Evolutionary conservation across 2,113 vertebrate genomes (phyloP).

Genomic region (Odocoileus virginianus): DNA sequence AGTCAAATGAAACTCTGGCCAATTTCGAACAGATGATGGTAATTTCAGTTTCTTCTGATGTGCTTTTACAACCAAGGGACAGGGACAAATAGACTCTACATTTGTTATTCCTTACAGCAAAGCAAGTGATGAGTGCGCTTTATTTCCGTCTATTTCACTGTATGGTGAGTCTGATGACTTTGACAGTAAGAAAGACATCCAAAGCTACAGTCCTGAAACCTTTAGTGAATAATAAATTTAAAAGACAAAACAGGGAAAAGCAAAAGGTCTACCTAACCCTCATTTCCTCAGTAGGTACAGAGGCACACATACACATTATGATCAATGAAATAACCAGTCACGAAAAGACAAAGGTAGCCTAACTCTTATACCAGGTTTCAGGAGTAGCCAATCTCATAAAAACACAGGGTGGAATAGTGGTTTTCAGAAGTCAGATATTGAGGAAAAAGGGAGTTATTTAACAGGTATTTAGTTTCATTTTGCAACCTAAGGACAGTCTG

Average conservation of each 20-base stretch:
- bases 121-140: neutral
- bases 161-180: neutral
- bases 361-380: neutral
- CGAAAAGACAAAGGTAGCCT: neutral
- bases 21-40: fast-evolving
- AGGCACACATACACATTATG: neutral
- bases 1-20: neutral
- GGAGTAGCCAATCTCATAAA: neutral
- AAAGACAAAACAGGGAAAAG: neutral
- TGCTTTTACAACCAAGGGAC: neutral
- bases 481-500: neutral
- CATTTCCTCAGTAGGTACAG: neutral
- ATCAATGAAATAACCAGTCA: neutral
- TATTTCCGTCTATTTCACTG: neutral
- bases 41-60: neutral
- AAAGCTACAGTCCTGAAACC: neutral
- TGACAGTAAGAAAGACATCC: neutral
- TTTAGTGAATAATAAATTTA: neutral
- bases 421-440: neutral
- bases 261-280: neutral
- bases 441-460: neutral
- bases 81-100: neutral
- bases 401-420: neutral
- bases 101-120: neutral
- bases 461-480: neutral